Conservation (phyloP, 2,797 vertebrate genomes). For the Austrolebias charrua region DNA sequence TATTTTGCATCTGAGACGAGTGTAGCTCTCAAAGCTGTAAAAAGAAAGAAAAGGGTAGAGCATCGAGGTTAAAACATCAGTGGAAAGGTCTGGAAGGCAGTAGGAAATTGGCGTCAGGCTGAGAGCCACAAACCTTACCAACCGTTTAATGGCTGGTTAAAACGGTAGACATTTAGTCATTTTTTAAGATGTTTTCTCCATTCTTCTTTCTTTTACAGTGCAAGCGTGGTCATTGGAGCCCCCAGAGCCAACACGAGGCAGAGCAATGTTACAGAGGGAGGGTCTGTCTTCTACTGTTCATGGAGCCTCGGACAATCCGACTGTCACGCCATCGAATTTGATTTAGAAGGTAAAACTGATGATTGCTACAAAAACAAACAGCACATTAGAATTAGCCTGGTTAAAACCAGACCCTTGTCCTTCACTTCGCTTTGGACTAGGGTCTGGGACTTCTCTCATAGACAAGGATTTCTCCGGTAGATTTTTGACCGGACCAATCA, state of each 20-base stretch:
- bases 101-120: conserved; percentile 49
- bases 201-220: conserved; percentile 71
- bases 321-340: conserved; percentile 82
- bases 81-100: conserved; percentile 53
- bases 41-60: conserved; percentile 40
- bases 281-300: conserved; percentile 90
- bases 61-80: conserved; percentile 37
- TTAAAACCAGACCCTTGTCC: too few relatives aligned
- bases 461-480: too few relatives aligned
- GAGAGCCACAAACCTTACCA: conserved; percentile 6
- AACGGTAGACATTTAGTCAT: conserved; percentile 9
- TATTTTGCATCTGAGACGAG: conserved; percentile 49
- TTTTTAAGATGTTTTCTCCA: conserved; percentile 11
- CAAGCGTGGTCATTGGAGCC: conserved; percentile 88
- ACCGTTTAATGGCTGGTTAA: conserved; percentile 15
- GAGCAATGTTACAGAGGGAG: conserved; percentile 81
- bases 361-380: background rate
- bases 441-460: too few relatives aligned
- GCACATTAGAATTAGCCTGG: background rate
- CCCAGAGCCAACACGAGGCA: conserved; percentile 89
- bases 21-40: conserved; percentile 31
- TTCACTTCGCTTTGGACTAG: too few relatives aligned
- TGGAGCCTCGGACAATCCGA: conserved; percentile 78
- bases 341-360: conserved; percentile 80
- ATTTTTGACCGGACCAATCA: too few relatives aligned